These are phyloP conservation scores for human DNA, from an alignment of 2,113 vertebrate genomes.

Conservation along the genomic window GRCh38 chr18:62244501-62245000, in stretches of 20 bases:
- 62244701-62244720: not conserved
- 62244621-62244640: constrained; percentile 47
- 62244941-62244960: not conserved
- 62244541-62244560: not conserved
- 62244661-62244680: constrained; percentile 59
- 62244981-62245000: not conserved
- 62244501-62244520: not conserved
- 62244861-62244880: constrained; percentile 98
- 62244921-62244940: not conserved
- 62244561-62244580: not conserved
- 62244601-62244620: constrained; percentile 37
- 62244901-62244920: not conserved
- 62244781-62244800: constrained; percentile 96
- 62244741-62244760: constrained; percentile 60
- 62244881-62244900: constrained; percentile 29
- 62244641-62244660: constrained; percentile 35
- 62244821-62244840: constrained; percentile 99
- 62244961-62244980: not conserved
- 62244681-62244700: constrained; percentile 42
- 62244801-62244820: constrained; percentile 98
- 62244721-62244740: constrained; percentile 77
- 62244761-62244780: constrained; percentile 98
- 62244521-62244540: not conserved
- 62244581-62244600: not conserved
- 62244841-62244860: constrained; percentile 99